Conservation (phyloP, 2,888 invertebrate genomes). For the Flexamia atlantica region DNA sequence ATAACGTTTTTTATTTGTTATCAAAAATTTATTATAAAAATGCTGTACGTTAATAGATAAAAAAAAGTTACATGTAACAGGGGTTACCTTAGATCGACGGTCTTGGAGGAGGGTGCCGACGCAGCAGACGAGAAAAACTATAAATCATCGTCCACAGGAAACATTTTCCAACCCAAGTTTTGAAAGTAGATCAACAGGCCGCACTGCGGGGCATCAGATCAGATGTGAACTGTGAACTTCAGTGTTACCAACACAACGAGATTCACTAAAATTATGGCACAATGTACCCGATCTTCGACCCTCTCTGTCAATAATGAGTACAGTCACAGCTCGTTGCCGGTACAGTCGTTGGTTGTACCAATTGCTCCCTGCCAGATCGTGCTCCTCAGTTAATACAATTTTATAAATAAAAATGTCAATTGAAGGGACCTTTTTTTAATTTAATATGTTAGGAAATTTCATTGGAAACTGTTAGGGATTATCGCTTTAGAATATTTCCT, state of each 20-base stretch:
- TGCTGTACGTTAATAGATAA: too few species aligned
- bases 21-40: too few species aligned
- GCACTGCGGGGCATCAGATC: conserved; percentile 9
- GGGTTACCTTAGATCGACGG: not conserved
- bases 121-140: conserved; percentile 2
- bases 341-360: conserved; percentile 6
- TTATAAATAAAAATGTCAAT: too few species aligned
- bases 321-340: conserved; percentile 28
- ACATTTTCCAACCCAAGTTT: conserved; percentile 43
- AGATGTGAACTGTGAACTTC: conserved; percentile 48
- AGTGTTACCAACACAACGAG: conserved; percentile 40
- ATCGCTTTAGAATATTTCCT: too few species aligned
- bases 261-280: conserved; percentile 36
- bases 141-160: not conserved
- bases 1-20: too few species aligned
- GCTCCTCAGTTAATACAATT: not conserved
- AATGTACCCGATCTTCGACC: conserved; percentile 44
- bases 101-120: not conserved
- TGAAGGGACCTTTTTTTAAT: too few species aligned
- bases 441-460: too few species aligned
- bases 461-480: too few species aligned
- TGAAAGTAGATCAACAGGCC: conserved; percentile 29
- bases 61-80: too few species aligned
- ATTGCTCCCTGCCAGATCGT: not conserved
- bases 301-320: conserved; percentile 47